Evolutionary conservation across 1,140 invertebrate genomes (phyloP).

Genomic region (Lithobius niger): DNA sequence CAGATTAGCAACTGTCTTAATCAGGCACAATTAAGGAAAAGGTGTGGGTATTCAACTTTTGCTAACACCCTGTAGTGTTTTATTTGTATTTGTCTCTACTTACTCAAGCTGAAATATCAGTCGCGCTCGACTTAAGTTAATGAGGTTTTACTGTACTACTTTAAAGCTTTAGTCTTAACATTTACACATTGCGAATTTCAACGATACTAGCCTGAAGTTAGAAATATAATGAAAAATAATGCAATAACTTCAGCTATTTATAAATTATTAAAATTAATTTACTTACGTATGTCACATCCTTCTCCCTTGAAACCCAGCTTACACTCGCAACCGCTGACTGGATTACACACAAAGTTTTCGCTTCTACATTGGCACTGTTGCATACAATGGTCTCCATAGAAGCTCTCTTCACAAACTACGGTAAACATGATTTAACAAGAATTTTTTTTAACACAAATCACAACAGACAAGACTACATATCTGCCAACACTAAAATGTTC

Average conservation of each 20-base stretch:
- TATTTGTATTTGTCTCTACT: too few relatives aligned
- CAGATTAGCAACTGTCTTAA: too few relatives aligned
- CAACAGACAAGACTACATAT: too few relatives aligned
- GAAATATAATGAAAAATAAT: neutral
- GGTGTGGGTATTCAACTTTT: too few relatives aligned
- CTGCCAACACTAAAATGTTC: neutral
- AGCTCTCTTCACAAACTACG: slow-evolving; percentile 71
- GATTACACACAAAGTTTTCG: slow-evolving; percentile 65
- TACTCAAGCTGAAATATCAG: neutral
- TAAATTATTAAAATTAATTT: slow-evolving; percentile 22
- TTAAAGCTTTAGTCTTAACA: too few relatives aligned
- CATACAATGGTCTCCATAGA: slow-evolving; percentile 78
- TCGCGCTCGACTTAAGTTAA: neutral
- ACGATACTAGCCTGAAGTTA: neutral
- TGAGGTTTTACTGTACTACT: neutral
- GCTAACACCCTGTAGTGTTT: too few relatives aligned
- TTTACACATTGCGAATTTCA: too few relatives aligned
- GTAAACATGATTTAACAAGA: too few relatives aligned
- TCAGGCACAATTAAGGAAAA: too few relatives aligned
- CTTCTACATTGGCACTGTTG: slow-evolving; percentile 50
- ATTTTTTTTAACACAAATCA: neutral
- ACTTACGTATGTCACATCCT: slow-evolving; percentile 18
- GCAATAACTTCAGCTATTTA: neutral
- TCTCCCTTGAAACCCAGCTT: slow-evolving; percentile 56
- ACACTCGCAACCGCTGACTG: slow-evolving; percentile 63